Conservation (phyloP, 2,113 vertebrate species). For the Eurystomus gularis region DNA sequence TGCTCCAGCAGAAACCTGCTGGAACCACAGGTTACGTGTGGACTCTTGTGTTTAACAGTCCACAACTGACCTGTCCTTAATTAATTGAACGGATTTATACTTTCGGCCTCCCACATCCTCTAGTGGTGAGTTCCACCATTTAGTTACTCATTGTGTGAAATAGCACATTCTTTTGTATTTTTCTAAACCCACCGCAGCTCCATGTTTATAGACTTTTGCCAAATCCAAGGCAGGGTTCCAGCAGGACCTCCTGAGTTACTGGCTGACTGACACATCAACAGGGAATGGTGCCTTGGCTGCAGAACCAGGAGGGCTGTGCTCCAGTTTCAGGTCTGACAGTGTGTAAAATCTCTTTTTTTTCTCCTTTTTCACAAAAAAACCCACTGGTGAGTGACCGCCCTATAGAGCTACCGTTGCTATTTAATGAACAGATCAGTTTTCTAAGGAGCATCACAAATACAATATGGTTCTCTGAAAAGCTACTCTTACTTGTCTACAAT, state of each 20-base stretch:
- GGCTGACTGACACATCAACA: neutral
- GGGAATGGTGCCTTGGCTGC: slow-evolving; percentile 11
- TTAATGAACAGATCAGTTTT: neutral
- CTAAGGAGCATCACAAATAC: neutral
- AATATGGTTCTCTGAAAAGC: neutral
- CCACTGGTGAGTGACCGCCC: neutral
- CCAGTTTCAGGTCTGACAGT: neutral
- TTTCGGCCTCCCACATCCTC: slow-evolving; percentile 18
- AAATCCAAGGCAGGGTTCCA: slow-evolving; percentile 32
- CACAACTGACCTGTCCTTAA: neutral
- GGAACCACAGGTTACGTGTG: neutral
- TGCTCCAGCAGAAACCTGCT: neutral
- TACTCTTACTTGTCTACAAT: neutral
- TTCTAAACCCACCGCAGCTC: slow-evolving; percentile 30
- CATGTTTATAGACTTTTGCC: slow-evolving; percentile 38
- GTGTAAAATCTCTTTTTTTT: neutral
- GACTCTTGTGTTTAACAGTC: neutral
- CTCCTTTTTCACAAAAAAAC: neutral
- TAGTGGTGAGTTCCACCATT: neutral
- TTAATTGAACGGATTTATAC: slow-evolving; percentile 22
- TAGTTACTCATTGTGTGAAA: slow-evolving; percentile 14
- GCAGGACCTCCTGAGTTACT: slow-evolving; percentile 50
- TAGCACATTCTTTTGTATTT: slow-evolving; percentile 13
- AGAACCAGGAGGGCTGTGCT: neutral
- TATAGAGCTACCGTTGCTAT: neutral